Evolutionary conservation across 2,888 invertebrate species (phyloP), one percentile per base, ranked within the genome.

Genomic region (Rhingia rostrata): DNA sequence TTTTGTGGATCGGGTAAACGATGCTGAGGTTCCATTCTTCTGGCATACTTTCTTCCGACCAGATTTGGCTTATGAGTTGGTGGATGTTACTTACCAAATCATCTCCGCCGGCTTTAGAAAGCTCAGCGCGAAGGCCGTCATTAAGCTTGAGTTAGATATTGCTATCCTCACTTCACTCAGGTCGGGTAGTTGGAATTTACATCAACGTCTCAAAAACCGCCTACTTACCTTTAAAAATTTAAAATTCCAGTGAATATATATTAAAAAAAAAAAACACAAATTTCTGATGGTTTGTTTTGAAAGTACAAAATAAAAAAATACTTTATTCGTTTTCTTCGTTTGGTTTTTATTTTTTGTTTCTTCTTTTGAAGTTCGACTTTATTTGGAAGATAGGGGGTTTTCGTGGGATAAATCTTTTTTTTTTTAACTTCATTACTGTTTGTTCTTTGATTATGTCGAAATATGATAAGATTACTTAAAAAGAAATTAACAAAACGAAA

Each of bases 301-400:
- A 87, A 87, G 87, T 87, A 87, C 86, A 87, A 87, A 87, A 87
- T 87, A 87, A 87, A 87, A 86, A 86, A 81, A 80, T 72, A 81
- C 75, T 83, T 75, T 79, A 79, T 73, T 78, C 70, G 63, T 58
- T 43, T 60, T 54, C 37, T 9, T n/a, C n/a, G n/a, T n/a, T n/a
- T n/a, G 33, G 3, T 70, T 60, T 54, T 22, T 22, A 14, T 32
- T n/a, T 39, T 39, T 12, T 63, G 33, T 54, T 60, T 6, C 30
- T 63, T 61, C 54, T 53, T 22, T 22, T 22, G 22, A 22, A 22
- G 22, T 22, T 22, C 22, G 22, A 22, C 9, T 60, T 51, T 67
- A 45, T 67, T 66, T 53, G 30, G 56, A 63, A 74, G 66, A 66
- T 72, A 60, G 12, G 45, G 32, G 45, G 35, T 37, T 7, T 35